Base-by-base conservation (phyloP, 2,888 invertebrate genomes). In the Agonopterix alstromeriana region DNA sequence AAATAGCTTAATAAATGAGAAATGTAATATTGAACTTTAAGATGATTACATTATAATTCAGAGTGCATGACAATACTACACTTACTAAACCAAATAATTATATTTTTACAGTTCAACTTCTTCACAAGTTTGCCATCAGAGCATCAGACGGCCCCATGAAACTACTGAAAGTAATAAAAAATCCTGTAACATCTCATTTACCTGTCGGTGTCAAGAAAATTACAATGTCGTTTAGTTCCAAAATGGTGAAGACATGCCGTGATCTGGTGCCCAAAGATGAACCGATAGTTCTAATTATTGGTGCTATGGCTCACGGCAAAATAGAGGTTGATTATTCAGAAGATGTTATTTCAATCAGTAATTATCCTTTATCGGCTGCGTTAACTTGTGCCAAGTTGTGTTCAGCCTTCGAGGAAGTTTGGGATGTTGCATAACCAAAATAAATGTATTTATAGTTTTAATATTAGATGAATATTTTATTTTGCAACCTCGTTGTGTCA, bases 261-360 rank as follows among this genome's bases (percentile, higher is more conserved):
- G 95, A 97, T 42, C 75, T 98, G 36, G 96, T 97, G 8, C 96
- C 96, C 0, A 82, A 88, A 10, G 90, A 91, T 45, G 95, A 97
- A 55, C 98, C 98, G 0, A 91, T 98, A 50, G 97, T 95, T 0
- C 89, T 99, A 58, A 94, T 98, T 2, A 90, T 99, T 50, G 99
- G 99, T 41, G 98, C 99, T 2, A 98, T 99, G 94, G 99, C 99
- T 0, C 97, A 98, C 83, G 99, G 99, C 48, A 95, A 94, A 81
- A 93, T 99, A 53, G 91, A 93, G 61, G 87, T 90, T 1, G 97
- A 98, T 78, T 99, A 98, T 80, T 92, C 94, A 1, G 98, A 99
- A 88, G 95, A 95, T 55, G 92, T 93, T 0, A 90, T 97, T 69
- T 97, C 99, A 2, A 95, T 99, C 49, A 98, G 98, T 76, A 97